These are phyloP conservation scores for Anser cygnoides DNA, from an alignment of 2,113 vertebrate species.

Conservation along the genomic window DNA sequence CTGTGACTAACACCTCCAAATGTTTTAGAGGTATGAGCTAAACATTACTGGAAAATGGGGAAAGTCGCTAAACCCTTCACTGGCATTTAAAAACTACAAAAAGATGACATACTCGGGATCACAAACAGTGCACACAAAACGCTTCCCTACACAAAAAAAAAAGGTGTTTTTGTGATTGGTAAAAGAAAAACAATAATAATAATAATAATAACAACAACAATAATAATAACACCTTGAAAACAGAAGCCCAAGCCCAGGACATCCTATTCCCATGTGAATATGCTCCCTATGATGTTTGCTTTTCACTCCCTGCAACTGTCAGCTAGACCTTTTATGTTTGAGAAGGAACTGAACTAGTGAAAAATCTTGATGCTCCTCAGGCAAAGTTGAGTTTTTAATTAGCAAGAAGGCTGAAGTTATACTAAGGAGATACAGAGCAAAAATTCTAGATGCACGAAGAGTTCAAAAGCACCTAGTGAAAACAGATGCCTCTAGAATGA, in stretches of 20 bases:
- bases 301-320: not conserved
- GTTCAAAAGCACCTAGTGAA: not conserved
- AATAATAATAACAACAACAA: not conserved
- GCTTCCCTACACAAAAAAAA: not conserved
- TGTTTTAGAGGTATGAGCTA: not conserved
- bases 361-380: not conserved
- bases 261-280: rapidly evolving
- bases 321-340: not conserved
- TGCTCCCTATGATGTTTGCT: rapidly evolving
- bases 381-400: not conserved
- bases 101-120: not conserved
- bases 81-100: not conserved
- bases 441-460: not conserved
- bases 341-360: not conserved
- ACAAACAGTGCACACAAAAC: not conserved
- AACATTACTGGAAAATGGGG: not conserved
- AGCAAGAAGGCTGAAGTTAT: not conserved
- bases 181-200: too few relatives aligned
- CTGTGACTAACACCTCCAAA: not conserved
- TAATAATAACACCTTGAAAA: not conserved
- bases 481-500: not conserved
- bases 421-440: not conserved
- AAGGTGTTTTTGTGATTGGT: not conserved
- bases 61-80: not conserved
- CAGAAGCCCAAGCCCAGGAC: not conserved